Percentiles rank a stretch among this genome's conserved stretches.
These are phyloP conservation scores for Brachionichthys hirsutus DNA, from an alignment of 2,113 vertebrate species.

Conservation along the genomic window DNA sequence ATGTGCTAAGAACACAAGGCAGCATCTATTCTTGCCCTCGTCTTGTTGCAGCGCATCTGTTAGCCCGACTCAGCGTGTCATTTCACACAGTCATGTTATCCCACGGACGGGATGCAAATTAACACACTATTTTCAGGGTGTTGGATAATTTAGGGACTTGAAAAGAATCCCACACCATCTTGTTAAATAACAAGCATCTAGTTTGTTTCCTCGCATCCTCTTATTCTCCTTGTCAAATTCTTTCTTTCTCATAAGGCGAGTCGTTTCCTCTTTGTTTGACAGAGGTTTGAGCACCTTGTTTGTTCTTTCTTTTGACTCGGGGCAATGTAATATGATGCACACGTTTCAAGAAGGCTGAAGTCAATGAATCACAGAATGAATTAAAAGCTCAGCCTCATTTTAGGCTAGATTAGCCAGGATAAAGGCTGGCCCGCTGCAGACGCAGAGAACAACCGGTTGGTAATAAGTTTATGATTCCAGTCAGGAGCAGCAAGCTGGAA, in stretches of 20 bases:
- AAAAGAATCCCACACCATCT: conserved; percentile 41
- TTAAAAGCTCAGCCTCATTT: conserved; percentile 14
- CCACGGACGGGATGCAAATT: conserved; percentile 62
- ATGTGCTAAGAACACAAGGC: no score
- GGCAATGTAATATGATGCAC: background rate
- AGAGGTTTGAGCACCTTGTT: background rate
- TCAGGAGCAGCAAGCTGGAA: conserved; percentile 3
- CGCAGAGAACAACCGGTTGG: conserved; percentile 16
- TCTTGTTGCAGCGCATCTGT: conserved; percentile 42
- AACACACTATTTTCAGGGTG: conserved; percentile 57
- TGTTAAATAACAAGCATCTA: conserved; percentile 29
- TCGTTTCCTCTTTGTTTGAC: background rate
- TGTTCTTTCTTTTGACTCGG: background rate
- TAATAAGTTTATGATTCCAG: conserved; percentile 24
- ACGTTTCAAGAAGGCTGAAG: conserved; percentile 16
- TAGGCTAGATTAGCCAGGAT: conserved; percentile 8
- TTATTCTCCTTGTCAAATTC: background rate
- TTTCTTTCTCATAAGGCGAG: background rate
- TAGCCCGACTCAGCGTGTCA: conserved; percentile 48
- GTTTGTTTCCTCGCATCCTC: background rate
- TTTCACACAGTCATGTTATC: conserved; percentile 53
- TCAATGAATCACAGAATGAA: conserved; percentile 27
- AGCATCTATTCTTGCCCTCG: background rate
- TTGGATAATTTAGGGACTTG: no score
- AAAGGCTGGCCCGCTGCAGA: conserved; percentile 6